phyloP scores from a whole-genome alignment of 2,888 invertebrate genomes.

The Rugalucina vietnamica region DNA sequence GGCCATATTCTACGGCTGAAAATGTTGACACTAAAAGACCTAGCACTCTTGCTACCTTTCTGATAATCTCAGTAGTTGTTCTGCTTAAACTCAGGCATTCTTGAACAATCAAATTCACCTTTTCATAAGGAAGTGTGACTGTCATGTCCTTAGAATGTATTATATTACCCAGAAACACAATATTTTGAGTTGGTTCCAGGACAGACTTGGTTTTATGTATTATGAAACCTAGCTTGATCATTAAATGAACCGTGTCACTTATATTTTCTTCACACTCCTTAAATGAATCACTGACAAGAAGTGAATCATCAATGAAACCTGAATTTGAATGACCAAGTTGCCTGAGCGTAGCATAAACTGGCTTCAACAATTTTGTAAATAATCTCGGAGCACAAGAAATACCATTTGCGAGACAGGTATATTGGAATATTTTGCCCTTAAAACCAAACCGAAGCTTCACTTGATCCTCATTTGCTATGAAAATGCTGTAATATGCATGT shows the following conservation, averaged over 20 bases:
- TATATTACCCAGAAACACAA: constrained; percentile 42
- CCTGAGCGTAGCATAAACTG: constrained; percentile 50
- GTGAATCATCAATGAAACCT: constrained; percentile 61
- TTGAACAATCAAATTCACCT: constrained; percentile 26
- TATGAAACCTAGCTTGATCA: constrained; percentile 34
- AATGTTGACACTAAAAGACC: constrained; percentile 45
- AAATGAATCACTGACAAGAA: constrained; percentile 12
- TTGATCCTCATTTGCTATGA: constrained; percentile 23
- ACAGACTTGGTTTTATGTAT: constrained; percentile 46
- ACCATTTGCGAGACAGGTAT: constrained; percentile 45
- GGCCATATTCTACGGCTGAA: constrained; percentile 50
- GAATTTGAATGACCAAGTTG: constrained; percentile 27
- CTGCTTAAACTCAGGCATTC: neutral
- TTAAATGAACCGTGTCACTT: constrained; percentile 9
- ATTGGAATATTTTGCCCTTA: constrained; percentile 45
- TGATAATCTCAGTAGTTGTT: constrained; percentile 7
- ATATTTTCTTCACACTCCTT: constrained; percentile 28
- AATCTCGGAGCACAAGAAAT: constrained; percentile 41
- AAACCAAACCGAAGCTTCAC: constrained; percentile 45
- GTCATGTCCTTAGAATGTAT: constrained; percentile 50
- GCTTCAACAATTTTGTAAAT: constrained; percentile 64
- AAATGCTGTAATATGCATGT: constrained; percentile 50
- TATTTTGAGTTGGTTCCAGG: constrained; percentile 26
- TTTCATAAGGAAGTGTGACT: constrained; percentile 44
- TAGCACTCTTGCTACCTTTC: constrained; percentile 41